Conservation (phyloP, 1,140 invertebrate species). For the Drosophila bifasciata region DNA sequence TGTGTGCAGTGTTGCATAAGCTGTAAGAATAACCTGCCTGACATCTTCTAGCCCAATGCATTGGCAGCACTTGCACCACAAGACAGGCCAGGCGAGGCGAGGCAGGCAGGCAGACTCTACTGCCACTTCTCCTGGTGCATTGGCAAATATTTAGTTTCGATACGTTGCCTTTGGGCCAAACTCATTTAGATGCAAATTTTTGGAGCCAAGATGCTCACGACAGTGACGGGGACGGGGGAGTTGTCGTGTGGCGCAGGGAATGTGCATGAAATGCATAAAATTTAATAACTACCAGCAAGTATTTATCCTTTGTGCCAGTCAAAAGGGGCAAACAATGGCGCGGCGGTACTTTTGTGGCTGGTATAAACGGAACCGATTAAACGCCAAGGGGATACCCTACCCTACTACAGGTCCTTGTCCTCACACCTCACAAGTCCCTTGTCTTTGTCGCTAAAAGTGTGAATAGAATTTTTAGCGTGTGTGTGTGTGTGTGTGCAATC, state of each 20-base stretch:
- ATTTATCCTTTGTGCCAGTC: slow-evolving; percentile 51
- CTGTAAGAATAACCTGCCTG: slow-evolving; percentile 77
- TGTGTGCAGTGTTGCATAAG: slow-evolving; percentile 81
- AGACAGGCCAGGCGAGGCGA: too few relatives aligned
- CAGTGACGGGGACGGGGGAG: neutral
- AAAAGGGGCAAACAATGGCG: neutral
- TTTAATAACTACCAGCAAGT: slow-evolving; percentile 70
- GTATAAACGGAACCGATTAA: too few relatives aligned
- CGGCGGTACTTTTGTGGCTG: too few relatives aligned
- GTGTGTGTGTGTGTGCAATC: slow-evolving; percentile 67
- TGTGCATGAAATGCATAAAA: slow-evolving; percentile 71
- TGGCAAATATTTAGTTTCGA: slow-evolving; percentile 81
- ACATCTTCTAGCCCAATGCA: slow-evolving; percentile 2
- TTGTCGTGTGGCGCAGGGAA: slow-evolving; percentile 36
- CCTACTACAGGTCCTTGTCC: too few relatives aligned
- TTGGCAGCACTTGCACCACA: slow-evolving; percentile 10
- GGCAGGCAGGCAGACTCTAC: slow-evolving; percentile 30
- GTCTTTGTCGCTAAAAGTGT: slow-evolving; percentile 64
- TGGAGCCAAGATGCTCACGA: slow-evolving; percentile 43
- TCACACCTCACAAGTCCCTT: slow-evolving; percentile 33
- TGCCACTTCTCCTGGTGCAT: too few relatives aligned
- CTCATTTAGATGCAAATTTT: slow-evolving; percentile 81
- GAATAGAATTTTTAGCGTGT: slow-evolving; percentile 77
- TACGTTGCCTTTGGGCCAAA: slow-evolving; percentile 79
- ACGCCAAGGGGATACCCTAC: too few relatives aligned